Evolutionary conservation across 2,888 invertebrate species (phyloP), one percentile per base, ranked within the genome.

Genomic region (Hymenopus coronatus): DNA sequence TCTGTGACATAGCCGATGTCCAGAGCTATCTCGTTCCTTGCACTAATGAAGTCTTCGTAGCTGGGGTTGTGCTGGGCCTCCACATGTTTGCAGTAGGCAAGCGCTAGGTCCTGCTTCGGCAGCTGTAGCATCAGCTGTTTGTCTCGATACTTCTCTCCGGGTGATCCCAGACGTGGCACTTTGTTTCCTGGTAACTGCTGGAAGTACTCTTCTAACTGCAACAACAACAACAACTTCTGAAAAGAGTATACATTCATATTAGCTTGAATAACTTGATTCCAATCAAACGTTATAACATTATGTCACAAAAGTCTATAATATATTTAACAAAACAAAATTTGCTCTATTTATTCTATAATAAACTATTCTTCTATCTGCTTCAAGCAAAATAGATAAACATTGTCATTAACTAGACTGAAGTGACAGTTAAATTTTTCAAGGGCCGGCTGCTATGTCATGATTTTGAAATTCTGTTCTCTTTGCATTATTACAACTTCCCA

Each of bases 1-100:
- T 89, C 90, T 25, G 88, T 89, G 88, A 90, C 90, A 85, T 90
- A 90, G 28, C 98, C 99, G 92, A 99, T 98, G 93, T 99, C 99
- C 92, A 99, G 95, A 83, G 99, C 98, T 92, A 98, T 97, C 94
- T 98, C 98, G 93, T 99, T 99, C 88, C 99, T 95, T 88, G 97
- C 97, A 88, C 98, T 96, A 91, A 99, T 97, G 93, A 99, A 99
- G 93, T 99, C 98, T 94, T 98, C 97, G 93, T 97, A 99, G 92
- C 97, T 96, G 91, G 96, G 96, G 92, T 96, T 95, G 92, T 97
- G 96, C 92, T 95, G 95, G 28, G 96, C 94, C 91, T 97, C 97
- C 90, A 99, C 95, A 93, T 98, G 97, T 92, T 96, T 96, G 93
- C 98, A 98, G 93, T 98, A 98, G 88, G 97, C 96, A 91, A 97